Percentiles rank a stretch among this genome's conserved stretches.
These are phyloP conservation scores for Piprites chloris DNA, from an alignment of 2,113 vertebrate genomes.

Conservation along the genomic window DNA sequence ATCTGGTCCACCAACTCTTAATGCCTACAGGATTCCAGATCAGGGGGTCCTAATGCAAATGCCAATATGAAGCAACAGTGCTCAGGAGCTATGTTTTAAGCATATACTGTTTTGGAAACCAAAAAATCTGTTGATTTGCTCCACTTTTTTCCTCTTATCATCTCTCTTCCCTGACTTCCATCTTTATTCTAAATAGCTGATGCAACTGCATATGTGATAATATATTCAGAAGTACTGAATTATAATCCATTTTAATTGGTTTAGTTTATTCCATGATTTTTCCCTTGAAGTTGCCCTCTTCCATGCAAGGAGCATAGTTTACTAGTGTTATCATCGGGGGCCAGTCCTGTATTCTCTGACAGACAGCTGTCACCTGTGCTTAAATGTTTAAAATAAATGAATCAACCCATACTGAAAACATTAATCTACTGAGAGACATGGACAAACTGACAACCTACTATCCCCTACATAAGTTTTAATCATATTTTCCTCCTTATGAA, in stretches of 20 bases:
- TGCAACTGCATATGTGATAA: background rate
- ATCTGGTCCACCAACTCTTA: background rate
- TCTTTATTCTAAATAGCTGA: background rate
- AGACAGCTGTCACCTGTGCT: background rate
- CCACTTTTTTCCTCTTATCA: background rate
- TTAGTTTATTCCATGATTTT: background rate
- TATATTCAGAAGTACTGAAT: background rate
- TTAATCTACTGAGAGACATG: background rate
- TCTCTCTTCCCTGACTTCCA: background rate
- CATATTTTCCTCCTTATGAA: background rate
- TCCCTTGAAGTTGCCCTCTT: background rate
- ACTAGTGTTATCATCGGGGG: background rate
- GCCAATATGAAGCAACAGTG: background rate
- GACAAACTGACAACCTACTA: background rate
- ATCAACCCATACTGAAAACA: background rate
- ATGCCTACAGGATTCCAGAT: background rate
- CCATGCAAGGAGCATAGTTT: background rate
- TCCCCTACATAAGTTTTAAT: background rate
- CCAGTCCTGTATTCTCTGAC: background rate
- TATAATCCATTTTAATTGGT: background rate
- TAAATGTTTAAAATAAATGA: background rate
- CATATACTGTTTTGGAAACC: background rate
- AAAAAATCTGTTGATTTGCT: background rate
- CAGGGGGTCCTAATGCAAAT: background rate
- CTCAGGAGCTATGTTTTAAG: background rate